Base-by-base conservation (phyloP, 2,888 invertebrate species). In the Arctia plantaginis region DNA sequence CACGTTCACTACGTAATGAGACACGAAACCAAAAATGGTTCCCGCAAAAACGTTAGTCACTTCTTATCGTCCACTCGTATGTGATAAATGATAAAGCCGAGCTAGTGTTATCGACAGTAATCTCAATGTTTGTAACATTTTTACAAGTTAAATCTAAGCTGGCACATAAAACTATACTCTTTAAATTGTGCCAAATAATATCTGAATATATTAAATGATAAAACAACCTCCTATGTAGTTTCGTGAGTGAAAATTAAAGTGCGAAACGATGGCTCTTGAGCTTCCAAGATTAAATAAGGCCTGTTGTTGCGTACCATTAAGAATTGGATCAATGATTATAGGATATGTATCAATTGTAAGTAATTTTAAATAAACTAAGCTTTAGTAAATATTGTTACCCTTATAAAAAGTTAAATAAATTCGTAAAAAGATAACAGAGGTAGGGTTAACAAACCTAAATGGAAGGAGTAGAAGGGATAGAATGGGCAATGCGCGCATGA, bases 341-440 rank as follows among this genome's bases (percentile, higher is more conserved):
- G 95, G 95, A 83, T 95, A 95, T 88, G 47, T 92, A 65, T 92
- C 94, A 41, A 85, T 94, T 77, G 95, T 95, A 85, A 94, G 94
- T 92, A 82, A 8, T 62, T 1, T 41, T 59, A 68, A n/a, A 23
- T 66, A 33, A 23, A 8, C 13, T 27, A 18, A 41, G 18, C 20
- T 41, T 35, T 4, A n/a, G 10, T 30, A 62, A n/a, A 12, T 30
- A 62, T 30, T 62, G 27, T 62, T 12, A 30, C 27, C 47, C 20
- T 20, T 23, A 51, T 15, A 15, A 64, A 30, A 27, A 62, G 18
- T 62, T 12, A 12, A 8, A 30, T 30, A 62, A 62, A 4, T 18
- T 47, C 20, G 20, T 7, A 51, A 23, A 23, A 10, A n/a, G 23
- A 55, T 1, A n/a, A n/a, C 3, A 3, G n/a, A 10, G 23, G 7